Percentiles rank a stretch among this genome's conserved stretches.
Evolutionary conservation across 2,113 vertebrate species (phyloP).

Genomic region (Pitta sordida): DNA sequence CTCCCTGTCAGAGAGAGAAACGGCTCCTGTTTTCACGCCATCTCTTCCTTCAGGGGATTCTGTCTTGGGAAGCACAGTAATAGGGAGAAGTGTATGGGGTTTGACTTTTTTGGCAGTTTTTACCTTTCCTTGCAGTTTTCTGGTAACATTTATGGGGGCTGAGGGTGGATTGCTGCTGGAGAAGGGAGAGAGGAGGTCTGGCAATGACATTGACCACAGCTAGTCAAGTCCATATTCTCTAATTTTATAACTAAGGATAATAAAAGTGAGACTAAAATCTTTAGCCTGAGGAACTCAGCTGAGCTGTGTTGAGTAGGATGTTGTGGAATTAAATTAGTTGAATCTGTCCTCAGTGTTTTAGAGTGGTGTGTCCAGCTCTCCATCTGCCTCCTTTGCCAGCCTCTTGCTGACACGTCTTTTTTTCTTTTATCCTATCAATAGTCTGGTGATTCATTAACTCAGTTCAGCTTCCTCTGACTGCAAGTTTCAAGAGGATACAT

Average conservation of each 20-base stretch:
- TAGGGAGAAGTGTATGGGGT: constrained; percentile 21
- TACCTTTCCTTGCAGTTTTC: neutral
- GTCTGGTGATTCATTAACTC: neutral
- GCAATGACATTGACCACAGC: neutral
- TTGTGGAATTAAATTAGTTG: neutral
- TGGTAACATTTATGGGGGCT: neutral
- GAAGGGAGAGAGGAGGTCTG: neutral
- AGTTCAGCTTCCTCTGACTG: neutral
- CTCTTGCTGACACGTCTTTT: neutral
- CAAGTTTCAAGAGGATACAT: neutral
- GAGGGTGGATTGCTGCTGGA: neutral
- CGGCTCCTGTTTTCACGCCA: constrained; percentile 25
- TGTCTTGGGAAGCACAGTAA: constrained; percentile 32
- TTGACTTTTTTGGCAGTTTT: constrained; percentile 52
- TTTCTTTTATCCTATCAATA: neutral
- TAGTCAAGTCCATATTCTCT: neutral
- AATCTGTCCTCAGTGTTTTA: neutral
- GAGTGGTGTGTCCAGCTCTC: neutral
- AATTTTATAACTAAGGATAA: neutral
- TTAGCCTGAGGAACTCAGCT: neutral
- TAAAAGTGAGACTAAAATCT: neutral
- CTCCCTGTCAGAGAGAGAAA: constrained; percentile 27
- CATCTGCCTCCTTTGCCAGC: neutral
- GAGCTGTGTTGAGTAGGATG: neutral
- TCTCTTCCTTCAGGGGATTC: constrained; percentile 51